A percentile compares a stretch with the other conserved stretches of the same genome.
These are phyloP conservation scores for Anolis sagrei DNA, from an alignment of 2,113 vertebrate species.

Conservation along the genomic window DNA sequence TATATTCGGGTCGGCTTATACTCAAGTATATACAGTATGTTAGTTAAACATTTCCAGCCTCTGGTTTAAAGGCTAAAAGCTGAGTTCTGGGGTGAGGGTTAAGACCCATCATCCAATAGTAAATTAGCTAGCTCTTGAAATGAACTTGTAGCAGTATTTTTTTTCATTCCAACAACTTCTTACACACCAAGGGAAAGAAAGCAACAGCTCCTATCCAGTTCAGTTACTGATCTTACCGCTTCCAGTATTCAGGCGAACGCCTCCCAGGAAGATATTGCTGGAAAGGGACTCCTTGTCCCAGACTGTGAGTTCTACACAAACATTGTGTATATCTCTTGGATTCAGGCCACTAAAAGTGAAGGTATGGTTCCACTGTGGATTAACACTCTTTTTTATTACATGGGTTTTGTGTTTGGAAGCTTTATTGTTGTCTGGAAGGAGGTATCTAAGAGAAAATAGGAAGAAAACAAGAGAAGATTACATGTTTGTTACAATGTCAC, in stretches of 20 bases:
- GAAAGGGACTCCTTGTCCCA: constrained; percentile 97
- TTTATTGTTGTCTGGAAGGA: constrained; percentile 94
- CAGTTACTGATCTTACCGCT: constrained; percentile 78
- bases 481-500: neutral
- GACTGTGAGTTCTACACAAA: constrained; percentile 93
- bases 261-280: constrained; percentile 95
- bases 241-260: constrained; percentile 89
- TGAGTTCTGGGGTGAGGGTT: neutral
- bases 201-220: neutral
- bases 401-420: constrained; percentile 96
- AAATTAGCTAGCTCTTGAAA: neutral
- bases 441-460: constrained; percentile 78
- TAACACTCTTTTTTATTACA: constrained; percentile 89
- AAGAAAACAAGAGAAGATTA: neutral
- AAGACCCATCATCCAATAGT: neutral
- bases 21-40: no score
- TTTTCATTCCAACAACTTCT: neutral
- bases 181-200: neutral
- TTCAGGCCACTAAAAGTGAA: constrained; percentile 91
- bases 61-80: neutral
- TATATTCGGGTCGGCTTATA: no score
- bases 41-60: no score
- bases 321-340: constrained; percentile 86
- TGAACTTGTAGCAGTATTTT: neutral
- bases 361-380: constrained; percentile 95